Base-by-base conservation (phyloP, 2,797 vertebrate genomes). In the Sylvilagus floridanus region DNA sequence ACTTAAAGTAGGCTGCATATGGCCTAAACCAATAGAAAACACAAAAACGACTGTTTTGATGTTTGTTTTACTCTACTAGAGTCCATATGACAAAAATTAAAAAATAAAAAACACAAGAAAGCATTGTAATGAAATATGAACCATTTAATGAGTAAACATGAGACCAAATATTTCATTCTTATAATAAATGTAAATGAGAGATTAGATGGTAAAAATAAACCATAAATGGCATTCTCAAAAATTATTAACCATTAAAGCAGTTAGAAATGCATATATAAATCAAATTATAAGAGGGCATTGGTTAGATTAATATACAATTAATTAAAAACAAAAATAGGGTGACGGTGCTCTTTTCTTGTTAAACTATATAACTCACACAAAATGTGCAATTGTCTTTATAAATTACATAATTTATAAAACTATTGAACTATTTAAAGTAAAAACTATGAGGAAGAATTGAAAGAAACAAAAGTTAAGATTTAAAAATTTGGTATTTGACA, bases 261-360 rank as follows among this genome's bases (percentile, higher is more conserved):
- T 88, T 68, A 75, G 17, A 63, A 91, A 84, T 93, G 32, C 7
- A 65, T 35, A 57, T 66, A 6, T 73, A 93, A 90, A 92, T 63
- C 9, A 84, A 62, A 66, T 83, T 84, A 81, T 66, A 66, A 93
- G 62, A 82, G 35, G 7, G 13, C 42, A 66, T 42, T 57, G 21
- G 14, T 47, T 82, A 47, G 54, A 82, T 37, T 52, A 26, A 21
- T 3, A 19, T 50, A 16, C 22, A 87, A 63, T n/a, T 14, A 63
- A 35, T 90, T 90, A 65, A 86, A 93, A 92, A 35, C 28, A 92
- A 69, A 63, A 90, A 73, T 57, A 88, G 17, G 7, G 63, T 68
- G 73, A 85, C 77, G 13, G 0, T 11, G 0, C 85, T 71, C 11
- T 32, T 93, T 57, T 63, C 35, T 60, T 47, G 42, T 86, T 79